These are phyloP conservation scores for Dicaeum eximium DNA, from an alignment of 2,113 vertebrate genomes.

Conservation along the genomic window DNA sequence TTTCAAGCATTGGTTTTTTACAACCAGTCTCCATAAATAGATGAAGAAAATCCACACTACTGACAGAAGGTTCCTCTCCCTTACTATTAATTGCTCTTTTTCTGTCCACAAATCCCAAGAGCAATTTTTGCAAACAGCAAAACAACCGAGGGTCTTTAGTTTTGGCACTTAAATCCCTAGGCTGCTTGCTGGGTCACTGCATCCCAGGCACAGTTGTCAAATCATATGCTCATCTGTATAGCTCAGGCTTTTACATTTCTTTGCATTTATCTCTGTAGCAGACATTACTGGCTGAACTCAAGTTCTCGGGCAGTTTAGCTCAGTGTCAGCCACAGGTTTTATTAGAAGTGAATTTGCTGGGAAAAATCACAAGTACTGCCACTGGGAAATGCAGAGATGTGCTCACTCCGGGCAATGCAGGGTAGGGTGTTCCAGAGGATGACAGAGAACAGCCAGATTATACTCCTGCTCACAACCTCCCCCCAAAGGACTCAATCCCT, in stretches of 20 bases:
- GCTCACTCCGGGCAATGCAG: not conserved
- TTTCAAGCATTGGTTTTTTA: not conserved
- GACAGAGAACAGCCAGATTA: not conserved
- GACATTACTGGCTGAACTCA: not conserved
- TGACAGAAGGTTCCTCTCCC: not conserved
- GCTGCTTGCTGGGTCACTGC: not conserved
- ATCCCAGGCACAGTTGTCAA: not conserved
- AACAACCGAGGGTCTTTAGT: not conserved
- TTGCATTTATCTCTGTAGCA: not conserved
- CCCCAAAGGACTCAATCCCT: not conserved
- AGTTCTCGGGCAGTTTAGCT: not conserved
- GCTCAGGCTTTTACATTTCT: not conserved
- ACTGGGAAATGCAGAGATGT: not conserved
- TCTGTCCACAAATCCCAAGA: not conserved
- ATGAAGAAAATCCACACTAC: not conserved
- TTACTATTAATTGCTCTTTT: not conserved
- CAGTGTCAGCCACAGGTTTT: not conserved
- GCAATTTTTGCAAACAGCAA: not conserved
- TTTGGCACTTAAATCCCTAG: not conserved
- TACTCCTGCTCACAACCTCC: not conserved
- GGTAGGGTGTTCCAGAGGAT: not conserved
- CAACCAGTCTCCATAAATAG: not conserved
- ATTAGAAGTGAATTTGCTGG: not conserved
- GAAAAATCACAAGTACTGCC: not conserved
- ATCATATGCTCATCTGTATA: not conserved